Percentiles rank a stretch among this genome's conserved stretches.
Evolutionary conservation across 1,140 invertebrate genomes (phyloP).

Genomic region (Magallana angulata): DNA sequence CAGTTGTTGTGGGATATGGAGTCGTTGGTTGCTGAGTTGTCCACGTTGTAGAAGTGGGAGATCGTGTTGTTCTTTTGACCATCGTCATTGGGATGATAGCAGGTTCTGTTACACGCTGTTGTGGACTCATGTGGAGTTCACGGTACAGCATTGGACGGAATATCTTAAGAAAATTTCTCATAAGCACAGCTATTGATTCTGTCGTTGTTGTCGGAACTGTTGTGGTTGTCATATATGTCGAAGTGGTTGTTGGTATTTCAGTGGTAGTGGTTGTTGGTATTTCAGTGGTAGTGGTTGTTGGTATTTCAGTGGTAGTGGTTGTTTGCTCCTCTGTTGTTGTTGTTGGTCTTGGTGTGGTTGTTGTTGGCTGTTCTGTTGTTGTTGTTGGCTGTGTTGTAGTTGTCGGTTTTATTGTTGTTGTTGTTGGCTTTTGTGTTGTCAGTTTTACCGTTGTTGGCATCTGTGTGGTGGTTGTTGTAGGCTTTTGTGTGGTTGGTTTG

Average conservation of each 20-base stretch:
- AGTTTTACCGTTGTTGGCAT: not conserved
- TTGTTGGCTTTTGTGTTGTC: not conserved
- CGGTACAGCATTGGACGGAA: slow-evolving; percentile 12
- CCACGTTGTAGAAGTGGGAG: not conserved
- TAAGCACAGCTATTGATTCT: not conserved
- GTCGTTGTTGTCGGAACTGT: not conserved
- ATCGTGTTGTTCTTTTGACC: not conserved
- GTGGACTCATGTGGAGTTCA: not conserved
- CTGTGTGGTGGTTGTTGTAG: not conserved
- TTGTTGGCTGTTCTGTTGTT: not conserved
- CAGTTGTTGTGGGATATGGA: not conserved
- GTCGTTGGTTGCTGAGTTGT: not conserved
- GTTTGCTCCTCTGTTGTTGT: not conserved
- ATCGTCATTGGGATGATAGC: not conserved
- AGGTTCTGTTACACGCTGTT: not conserved
- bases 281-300: not conserved
- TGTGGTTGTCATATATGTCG: not conserved
- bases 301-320: not conserved
- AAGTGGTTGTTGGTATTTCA: not conserved
- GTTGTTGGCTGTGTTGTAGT: not conserved
- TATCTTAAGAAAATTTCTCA: slow-evolving; percentile 5
- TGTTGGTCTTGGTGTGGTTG: not conserved
- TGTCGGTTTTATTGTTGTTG: not conserved
- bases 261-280: no score
- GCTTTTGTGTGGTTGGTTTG: not conserved